These are phyloP conservation scores for Poeciliopsis turrubarensis DNA, from an alignment of 2,113 vertebrate genomes.

Conservation along the genomic window DNA sequence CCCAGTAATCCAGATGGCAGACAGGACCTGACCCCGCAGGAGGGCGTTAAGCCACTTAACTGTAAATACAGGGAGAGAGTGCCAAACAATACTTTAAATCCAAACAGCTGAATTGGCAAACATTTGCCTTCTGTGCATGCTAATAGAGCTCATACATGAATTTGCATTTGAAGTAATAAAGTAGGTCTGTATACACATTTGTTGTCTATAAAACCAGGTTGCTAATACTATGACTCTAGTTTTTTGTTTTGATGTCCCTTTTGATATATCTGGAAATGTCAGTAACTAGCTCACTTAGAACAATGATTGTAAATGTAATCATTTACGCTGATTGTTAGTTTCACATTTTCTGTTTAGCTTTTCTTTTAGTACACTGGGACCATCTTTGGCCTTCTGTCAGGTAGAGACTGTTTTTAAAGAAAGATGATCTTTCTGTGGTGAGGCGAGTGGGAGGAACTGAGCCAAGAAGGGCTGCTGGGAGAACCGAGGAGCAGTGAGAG, in stretches of 20 bases:
- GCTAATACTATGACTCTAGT: background rate
- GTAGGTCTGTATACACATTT: background rate
- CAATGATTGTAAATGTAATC: background rate
- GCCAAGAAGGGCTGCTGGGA: slow-evolving; percentile 25
- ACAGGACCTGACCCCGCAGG: slow-evolving; percentile 50
- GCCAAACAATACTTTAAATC: slow-evolving; percentile 26
- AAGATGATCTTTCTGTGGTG: slow-evolving; percentile 45
- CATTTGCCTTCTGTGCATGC: background rate
- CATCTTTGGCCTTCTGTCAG: slow-evolving; percentile 14
- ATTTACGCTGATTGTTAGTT: background rate
- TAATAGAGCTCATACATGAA: background rate
- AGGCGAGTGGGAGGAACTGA: slow-evolving; percentile 60
- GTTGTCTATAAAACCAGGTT: background rate
- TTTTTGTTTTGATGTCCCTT: background rate
- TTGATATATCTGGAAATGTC: background rate
- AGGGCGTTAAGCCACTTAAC: slow-evolving; percentile 68
- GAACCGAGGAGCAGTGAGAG: slow-evolving; percentile 17
- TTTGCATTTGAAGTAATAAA: background rate
- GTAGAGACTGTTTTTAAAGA: slow-evolving; percentile 34
- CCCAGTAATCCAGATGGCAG: slow-evolving; percentile 65
- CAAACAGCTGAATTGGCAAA: slow-evolving; percentile 20
- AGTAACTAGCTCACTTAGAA: background rate
- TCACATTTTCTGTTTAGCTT: background rate
- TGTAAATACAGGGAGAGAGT: slow-evolving; percentile 53
- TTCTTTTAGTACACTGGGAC: slow-evolving; percentile 10